Conservation (phyloP, 2,113 vertebrate species). For the Tragelaphus imberbis region DNA sequence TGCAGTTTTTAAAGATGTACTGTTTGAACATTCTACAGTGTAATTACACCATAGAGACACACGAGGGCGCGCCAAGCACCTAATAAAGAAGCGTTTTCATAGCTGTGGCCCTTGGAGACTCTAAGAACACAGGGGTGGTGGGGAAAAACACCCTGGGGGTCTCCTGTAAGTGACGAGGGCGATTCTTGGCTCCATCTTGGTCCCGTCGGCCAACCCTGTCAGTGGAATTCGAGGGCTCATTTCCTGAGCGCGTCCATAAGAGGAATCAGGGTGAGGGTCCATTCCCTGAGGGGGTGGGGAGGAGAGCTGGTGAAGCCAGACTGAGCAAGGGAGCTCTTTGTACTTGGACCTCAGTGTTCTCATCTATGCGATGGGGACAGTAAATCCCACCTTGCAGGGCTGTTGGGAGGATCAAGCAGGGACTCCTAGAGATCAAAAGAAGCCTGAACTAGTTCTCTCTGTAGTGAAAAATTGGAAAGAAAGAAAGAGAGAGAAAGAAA, state of each 20-base stretch:
- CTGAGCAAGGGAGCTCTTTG: accelerated
- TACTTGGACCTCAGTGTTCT: accelerated
- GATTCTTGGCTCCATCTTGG: neutral
- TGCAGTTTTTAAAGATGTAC: neutral
- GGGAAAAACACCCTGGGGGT: neutral
- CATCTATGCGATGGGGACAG: neutral
- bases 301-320: accelerated
- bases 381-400: neutral
- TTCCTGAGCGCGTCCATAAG: neutral
- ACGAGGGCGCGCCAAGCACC: neutral
- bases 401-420: neutral
- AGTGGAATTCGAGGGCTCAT: neutral
- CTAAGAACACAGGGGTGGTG: accelerated
- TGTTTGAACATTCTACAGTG: neutral
- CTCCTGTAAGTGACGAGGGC: neutral
- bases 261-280: neutral
- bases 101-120: neutral
- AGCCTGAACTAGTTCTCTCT: neutral
- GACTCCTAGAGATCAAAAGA: neutral
- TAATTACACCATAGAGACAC: conserved; percentile 12
- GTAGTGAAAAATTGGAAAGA: neutral
- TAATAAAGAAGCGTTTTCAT: neutral
- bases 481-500: neutral
- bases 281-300: accelerated
- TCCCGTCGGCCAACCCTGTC: neutral